Evolutionary conservation across 2,888 invertebrate genomes (phyloP).

Genomic region (Cerastis rubricosa): DNA sequence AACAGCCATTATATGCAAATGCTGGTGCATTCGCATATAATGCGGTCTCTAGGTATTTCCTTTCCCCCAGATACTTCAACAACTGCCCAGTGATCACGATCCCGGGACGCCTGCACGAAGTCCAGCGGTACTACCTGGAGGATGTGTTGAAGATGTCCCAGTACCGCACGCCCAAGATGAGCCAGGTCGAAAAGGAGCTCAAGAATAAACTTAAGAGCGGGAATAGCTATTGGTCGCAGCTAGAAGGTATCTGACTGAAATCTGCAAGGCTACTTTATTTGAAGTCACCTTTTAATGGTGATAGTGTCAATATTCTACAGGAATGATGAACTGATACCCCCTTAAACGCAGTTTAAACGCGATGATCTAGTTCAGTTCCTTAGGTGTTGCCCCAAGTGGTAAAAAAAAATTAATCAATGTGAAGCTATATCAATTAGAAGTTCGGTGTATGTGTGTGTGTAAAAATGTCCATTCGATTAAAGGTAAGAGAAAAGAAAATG

Average conservation of each 20-base stretch:
- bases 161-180: conserved; percentile 90
- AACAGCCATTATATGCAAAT: conserved; percentile 8
- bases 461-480: not conserved
- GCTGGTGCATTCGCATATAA: conserved; percentile 3
- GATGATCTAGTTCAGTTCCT: not conserved
- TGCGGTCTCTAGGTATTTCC: conserved; percentile 7
- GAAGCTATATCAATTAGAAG: not conserved
- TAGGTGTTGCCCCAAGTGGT: not conserved
- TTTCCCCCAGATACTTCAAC: conserved; percentile 93
- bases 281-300: not conserved
- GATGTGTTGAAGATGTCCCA: conserved; percentile 93
- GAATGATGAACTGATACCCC: not conserved
- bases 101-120: conserved; percentile 94
- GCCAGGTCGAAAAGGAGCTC: conserved; percentile 80
- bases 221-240: conserved; percentile 85
- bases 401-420: not conserved
- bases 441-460: not conserved
- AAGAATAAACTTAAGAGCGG: conserved; percentile 77
- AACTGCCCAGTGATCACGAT: conserved; percentile 94
- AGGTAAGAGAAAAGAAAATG: not conserved
- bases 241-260: conserved; percentile 74
- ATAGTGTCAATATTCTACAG: not conserved
- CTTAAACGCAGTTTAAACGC: not conserved
- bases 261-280: not conserved
- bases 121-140: conserved; percentile 95